These are phyloP conservation scores for Pherbina coryleti DNA, from an alignment of 2,888 invertebrate species.

Conservation along the genomic window DNA sequence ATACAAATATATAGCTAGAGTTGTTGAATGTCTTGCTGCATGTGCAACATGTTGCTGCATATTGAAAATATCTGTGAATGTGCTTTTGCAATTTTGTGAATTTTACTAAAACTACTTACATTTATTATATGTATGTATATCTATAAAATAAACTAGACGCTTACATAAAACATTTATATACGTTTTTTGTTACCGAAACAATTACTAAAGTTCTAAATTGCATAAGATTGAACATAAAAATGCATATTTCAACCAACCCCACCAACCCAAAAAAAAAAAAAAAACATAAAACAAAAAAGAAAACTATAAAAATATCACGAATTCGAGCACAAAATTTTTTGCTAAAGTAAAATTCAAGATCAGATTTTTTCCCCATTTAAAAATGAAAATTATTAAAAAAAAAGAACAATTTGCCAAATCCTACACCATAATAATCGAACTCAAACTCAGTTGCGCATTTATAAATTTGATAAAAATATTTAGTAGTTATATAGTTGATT, in stretches of 20 bases:
- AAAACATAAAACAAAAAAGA: neutral
- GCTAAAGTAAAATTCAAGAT: neutral
- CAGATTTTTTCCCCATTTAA: constrained; percentile 2
- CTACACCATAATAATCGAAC: neutral
- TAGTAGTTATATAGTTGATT: neutral
- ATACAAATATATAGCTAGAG: too few relatives aligned
- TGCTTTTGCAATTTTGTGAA: too few relatives aligned
- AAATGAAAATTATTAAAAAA: constrained; percentile 10
- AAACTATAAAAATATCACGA: neutral
- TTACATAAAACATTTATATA: neutral
- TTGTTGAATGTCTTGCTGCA: neutral
- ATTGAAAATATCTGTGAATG: too few relatives aligned
- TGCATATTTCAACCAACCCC: neutral
- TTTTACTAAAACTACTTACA: too few relatives aligned
- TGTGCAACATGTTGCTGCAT: neutral
- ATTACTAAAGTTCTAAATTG: neutral
- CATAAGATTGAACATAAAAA: neutral
- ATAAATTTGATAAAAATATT: constrained; percentile 10
- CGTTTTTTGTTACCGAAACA: neutral
- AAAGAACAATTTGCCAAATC: neutral
- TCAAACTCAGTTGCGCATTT: constrained; percentile 25
- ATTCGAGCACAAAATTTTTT: constrained; percentile 26
- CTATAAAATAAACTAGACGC: neutral
- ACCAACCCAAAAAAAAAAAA: neutral
- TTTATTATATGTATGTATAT: too few relatives aligned